A percentile compares a stretch with the other conserved stretches of the same genome.
phyloP scores from a whole-genome alignment of 2,797 vertebrate species.

The Sebastes ruberrimus region DNA sequence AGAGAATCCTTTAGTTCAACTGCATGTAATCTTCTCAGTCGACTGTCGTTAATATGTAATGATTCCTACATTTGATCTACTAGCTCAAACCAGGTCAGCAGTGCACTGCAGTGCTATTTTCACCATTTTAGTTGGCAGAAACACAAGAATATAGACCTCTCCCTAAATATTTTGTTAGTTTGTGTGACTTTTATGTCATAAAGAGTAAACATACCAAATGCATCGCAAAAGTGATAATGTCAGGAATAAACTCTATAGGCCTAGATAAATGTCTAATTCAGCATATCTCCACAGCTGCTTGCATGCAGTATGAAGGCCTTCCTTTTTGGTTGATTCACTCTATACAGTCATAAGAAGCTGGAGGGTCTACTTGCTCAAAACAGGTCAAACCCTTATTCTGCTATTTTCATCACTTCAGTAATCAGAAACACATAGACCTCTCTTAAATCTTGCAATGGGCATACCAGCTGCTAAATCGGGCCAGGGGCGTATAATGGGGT shows the following conservation, averaged over 20 bases:
- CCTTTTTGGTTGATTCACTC: neutral
- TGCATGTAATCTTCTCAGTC: neutral
- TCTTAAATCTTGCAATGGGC: neutral
- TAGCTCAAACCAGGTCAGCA: neutral
- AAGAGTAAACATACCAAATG: neutral
- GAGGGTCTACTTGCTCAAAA: neutral
- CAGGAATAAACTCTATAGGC: neutral
- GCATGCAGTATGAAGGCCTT: neutral
- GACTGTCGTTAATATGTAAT: neutral
- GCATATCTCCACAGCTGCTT: neutral
- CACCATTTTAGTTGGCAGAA: neutral
- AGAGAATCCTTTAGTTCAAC: neutral
- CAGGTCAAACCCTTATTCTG: neutral
- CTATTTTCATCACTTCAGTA: neutral
- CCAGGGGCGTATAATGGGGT: neutral
- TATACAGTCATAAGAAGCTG: neutral
- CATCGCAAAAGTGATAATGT: neutral
- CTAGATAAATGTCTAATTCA: neutral
- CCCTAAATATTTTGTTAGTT: neutral
- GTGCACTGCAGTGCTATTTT: neutral
- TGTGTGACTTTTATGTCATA: neutral
- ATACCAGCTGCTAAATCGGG: neutral
- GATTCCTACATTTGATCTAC: neutral
- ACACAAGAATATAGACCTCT: neutral
- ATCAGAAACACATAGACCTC: neutral